These are phyloP conservation scores for Cyrtonyx montezumae DNA, from an alignment of 2,113 vertebrate species.

Conservation along the genomic window DNA sequence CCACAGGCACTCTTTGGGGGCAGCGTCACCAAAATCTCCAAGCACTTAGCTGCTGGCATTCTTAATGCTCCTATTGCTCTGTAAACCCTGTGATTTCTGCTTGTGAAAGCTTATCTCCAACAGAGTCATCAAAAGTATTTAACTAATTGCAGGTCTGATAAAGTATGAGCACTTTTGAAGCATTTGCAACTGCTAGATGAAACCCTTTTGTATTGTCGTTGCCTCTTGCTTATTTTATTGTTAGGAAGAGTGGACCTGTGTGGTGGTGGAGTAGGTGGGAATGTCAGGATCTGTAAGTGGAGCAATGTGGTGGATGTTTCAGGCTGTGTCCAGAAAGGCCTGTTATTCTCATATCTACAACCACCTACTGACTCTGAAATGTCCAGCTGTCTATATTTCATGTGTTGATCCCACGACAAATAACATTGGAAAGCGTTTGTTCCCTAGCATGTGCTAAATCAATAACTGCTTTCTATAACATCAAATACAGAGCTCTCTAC, in stretches of 20 bases:
- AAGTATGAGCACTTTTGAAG: background rate
- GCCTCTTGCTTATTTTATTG: background rate
- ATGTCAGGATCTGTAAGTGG: rapidly evolving
- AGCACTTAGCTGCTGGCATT: background rate
- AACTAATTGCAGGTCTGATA: background rate
- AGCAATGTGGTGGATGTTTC: background rate
- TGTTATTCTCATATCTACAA: background rate
- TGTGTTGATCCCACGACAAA: background rate
- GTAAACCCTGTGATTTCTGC: background rate
- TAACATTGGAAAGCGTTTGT: background rate
- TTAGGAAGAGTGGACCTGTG: background rate
- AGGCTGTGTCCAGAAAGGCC: too few species aligned
- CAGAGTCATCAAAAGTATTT: background rate
- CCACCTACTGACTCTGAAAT: background rate
- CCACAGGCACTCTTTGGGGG: background rate
- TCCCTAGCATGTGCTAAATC: background rate
- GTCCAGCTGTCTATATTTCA: background rate
- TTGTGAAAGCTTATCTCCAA: background rate
- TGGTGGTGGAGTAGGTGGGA: background rate
- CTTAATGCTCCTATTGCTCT: background rate
- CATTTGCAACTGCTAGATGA: background rate
- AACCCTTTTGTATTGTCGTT: background rate
- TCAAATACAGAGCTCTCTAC: background rate
- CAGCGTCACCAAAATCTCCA: background rate
- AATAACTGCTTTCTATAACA: slow-evolving; percentile 42